These are phyloP conservation scores for Xestoiulus laeticollis DNA, from an alignment of 2,888 invertebrate species.

Conservation along the genomic window DNA sequence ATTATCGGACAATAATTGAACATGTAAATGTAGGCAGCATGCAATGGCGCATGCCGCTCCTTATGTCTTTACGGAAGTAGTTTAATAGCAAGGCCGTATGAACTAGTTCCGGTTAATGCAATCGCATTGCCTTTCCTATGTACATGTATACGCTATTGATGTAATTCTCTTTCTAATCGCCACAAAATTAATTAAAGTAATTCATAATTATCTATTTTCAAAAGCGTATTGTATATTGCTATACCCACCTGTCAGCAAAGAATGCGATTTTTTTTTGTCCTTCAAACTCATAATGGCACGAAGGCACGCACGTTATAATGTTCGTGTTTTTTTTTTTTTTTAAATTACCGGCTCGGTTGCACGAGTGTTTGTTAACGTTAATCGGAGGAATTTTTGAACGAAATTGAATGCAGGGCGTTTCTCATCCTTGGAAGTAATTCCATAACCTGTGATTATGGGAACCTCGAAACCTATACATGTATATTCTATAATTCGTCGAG, in stretches of 20 bases:
- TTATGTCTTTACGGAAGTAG: no score
- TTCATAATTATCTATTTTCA: not conserved
- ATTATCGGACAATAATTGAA: no score
- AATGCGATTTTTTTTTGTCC: not conserved
- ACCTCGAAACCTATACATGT: no score
- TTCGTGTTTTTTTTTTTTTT: not conserved
- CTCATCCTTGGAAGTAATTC: not conserved
- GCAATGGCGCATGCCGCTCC: no score
- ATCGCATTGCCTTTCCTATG: no score
- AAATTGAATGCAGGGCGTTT: not conserved
- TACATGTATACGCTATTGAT: not conserved
- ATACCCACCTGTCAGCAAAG: not conserved
- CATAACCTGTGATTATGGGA: not conserved
- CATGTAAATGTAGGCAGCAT: no score
- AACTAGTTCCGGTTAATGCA: no score
- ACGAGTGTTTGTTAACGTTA: not conserved
- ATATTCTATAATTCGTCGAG: not conserved
- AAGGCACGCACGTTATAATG: not conserved
- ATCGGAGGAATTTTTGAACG: not conserved
- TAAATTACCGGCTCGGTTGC: not conserved
- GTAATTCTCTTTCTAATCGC: not conserved
- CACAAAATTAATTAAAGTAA: not conserved
- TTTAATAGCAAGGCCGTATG: no score
- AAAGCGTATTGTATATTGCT: not conserved
- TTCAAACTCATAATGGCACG: not conserved